These are phyloP conservation scores for Tympanuchus pallidicinctus DNA, from an alignment of 2,113 vertebrate species.

Conservation along the genomic window DNA sequence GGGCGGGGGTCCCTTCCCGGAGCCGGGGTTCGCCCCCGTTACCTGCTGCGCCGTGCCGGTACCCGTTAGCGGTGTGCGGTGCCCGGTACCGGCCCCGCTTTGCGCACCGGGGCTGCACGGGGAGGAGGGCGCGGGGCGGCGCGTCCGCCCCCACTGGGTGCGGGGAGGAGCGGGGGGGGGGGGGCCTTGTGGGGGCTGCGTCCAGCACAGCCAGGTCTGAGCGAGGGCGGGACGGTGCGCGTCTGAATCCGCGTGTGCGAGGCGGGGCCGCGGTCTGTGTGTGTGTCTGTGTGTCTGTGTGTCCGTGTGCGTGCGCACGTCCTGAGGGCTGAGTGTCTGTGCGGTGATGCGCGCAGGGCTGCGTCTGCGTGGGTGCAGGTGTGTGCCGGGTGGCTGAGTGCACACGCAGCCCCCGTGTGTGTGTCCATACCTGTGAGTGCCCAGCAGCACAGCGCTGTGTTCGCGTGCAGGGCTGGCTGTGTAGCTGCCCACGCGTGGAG, in stretches of 20 bases:
- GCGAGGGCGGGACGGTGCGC: neutral
- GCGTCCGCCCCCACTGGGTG: neutral
- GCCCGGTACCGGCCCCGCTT: too few species aligned
- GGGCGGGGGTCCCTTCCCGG: too few species aligned
- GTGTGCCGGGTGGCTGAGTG: neutral
- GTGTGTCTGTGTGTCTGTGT: too few species aligned
- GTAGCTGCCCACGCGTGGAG: fast-evolving
- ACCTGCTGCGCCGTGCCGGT: neutral
- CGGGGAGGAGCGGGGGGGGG: neutral
- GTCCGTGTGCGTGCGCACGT: neutral
- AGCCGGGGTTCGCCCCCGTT: neutral
- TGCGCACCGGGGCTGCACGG: neutral
- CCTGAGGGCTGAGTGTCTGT: neutral
- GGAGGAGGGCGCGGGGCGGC: neutral
- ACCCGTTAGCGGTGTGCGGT: too few species aligned
- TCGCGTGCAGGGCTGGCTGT: fast-evolving
- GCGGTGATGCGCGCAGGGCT: neutral
- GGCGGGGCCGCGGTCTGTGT: neutral
- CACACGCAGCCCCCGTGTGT: neutral
- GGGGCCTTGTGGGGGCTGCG: neutral
- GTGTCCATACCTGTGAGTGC: fast-evolving
- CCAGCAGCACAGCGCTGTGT: fast-evolving
- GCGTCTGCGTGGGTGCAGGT: neutral
- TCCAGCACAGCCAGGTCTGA: neutral
- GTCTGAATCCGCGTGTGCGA: too few species aligned